Percentiles rank a stretch among this genome's conserved stretches.
These are phyloP conservation scores for Rhodinocichla rosea DNA, from an alignment of 2,113 vertebrate species.

Conservation along the genomic window DNA sequence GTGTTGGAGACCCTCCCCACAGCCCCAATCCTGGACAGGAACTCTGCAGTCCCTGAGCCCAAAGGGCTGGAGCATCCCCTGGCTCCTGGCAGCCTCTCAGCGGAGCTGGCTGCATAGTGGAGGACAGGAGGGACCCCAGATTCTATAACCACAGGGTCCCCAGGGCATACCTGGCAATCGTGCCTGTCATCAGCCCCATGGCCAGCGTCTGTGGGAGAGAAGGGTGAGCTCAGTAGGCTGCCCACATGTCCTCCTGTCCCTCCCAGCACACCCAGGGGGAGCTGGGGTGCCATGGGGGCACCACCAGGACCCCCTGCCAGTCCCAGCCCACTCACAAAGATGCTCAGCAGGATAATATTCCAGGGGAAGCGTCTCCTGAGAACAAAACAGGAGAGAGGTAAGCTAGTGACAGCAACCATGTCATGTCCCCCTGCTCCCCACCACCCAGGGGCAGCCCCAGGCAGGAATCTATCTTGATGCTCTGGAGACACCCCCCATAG, in stretches of 20 bases:
- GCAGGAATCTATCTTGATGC: background rate
- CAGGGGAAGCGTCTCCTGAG: slow-evolving; percentile 90
- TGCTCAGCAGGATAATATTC: slow-evolving; percentile 86
- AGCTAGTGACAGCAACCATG: background rate
- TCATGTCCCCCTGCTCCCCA: accelerated
- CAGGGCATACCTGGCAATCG: slow-evolving; percentile 81
- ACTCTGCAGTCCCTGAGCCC: accelerated
- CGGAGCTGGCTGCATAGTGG: accelerated
- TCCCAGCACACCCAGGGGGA: background rate
- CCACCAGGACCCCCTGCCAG: background rate
- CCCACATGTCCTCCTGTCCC: background rate
- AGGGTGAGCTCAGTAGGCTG: background rate
- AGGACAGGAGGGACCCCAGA: background rate
- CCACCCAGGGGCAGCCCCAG: background rate
- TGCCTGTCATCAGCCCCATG: slow-evolving; percentile 89
- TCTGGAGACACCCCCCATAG: background rate
- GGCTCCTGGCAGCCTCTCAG: background rate
- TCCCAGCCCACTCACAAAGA: slow-evolving; percentile 84
- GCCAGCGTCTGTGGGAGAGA: slow-evolving; percentile 82
- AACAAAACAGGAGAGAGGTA: accelerated
- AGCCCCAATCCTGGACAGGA: accelerated
- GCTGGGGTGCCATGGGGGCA: background rate
- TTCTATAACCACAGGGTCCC: background rate
- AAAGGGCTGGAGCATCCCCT: background rate
- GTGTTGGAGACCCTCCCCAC: background rate